Percentiles rank a stretch among this genome's conserved stretches.
Evolutionary conservation across 2,888 invertebrate genomes (phyloP).

Genomic region (Nemotelus pantherinus): DNA sequence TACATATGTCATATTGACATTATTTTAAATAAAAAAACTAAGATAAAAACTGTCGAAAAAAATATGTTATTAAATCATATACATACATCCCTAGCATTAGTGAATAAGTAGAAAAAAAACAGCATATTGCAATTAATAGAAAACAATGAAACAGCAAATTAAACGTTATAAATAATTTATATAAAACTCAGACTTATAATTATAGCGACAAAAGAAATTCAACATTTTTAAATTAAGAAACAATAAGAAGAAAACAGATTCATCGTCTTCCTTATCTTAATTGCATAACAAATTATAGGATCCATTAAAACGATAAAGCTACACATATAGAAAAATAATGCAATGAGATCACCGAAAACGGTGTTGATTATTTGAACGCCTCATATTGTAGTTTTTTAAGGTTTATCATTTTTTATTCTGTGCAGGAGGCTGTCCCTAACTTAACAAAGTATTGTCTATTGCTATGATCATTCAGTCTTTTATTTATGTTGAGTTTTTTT

Average conservation of each 20-base stretch:
- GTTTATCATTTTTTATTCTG: no score
- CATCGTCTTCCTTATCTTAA: slow-evolving; percentile 49
- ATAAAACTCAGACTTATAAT: no score
- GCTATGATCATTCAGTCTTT: no score
- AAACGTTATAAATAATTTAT: slow-evolving; percentile 9
- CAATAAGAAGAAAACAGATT: slow-evolving; percentile 44
- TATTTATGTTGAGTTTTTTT: no score
- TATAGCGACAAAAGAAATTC: neutral
- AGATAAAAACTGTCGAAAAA: slow-evolving; percentile 39
- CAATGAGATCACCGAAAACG: slow-evolving; percentile 1
- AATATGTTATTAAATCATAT: slow-evolving; percentile 39
- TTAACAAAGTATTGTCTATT: no score
- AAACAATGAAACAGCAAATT: neutral
- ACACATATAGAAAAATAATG: slow-evolving; percentile 8
- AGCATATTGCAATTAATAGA: slow-evolving; percentile 28
- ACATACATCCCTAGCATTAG: slow-evolving; percentile 30
- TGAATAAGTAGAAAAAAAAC: slow-evolving; percentile 24
- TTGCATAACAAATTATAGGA: slow-evolving; percentile 23
- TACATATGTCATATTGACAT: slow-evolving; percentile 46
- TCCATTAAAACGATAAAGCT: slow-evolving; percentile 20
- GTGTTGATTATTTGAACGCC: neutral
- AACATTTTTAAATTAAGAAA: slow-evolving; percentile 24
- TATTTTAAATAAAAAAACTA: slow-evolving; percentile 45
- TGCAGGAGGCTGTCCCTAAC: no score
- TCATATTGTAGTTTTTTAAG: no score